Evolutionary conservation across 2,113 vertebrate species (phyloP).

Genomic region (Hiodon tergisus): DNA sequence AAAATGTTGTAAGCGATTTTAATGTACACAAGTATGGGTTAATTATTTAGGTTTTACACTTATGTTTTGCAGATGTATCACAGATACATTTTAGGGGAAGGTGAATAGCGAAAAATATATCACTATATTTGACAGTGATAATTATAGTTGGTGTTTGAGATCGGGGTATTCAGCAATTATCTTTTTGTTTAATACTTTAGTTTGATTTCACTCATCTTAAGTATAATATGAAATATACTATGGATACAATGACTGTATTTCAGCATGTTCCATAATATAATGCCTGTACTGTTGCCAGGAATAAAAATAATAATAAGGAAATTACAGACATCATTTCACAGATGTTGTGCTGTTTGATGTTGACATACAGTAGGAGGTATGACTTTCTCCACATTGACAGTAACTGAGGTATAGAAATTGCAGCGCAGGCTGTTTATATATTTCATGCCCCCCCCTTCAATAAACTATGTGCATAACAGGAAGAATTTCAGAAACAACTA

Average conservation of each 20-base stretch:
- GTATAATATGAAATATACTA: too few relatives aligned
- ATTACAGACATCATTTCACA: slow-evolving; percentile 36
- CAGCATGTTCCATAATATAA: slow-evolving; percentile 2
- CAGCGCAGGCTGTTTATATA: slow-evolving; percentile 55
- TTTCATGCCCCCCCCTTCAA: slow-evolving; percentile 39
- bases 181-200: too few relatives aligned
- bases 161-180: background rate
- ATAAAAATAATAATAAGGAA: slow-evolving; percentile 33
- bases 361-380: slow-evolving; percentile 43
- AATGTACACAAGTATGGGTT: background rate
- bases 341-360: slow-evolving; percentile 47
- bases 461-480: background rate
- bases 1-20: background rate
- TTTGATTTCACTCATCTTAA: too few relatives aligned
- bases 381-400: slow-evolving; percentile 37
- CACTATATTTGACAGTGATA: background rate
- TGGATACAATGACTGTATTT: too few relatives aligned
- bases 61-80: too few relatives aligned
- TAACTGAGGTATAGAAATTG: slow-evolving; percentile 32
- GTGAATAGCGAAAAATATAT: too few relatives aligned
- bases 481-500: background rate
- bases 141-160: background rate
- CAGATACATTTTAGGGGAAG: too few relatives aligned
- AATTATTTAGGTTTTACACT: too few relatives aligned
- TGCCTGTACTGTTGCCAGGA: slow-evolving; percentile 25